Percentiles rank a stretch among this genome's conserved stretches.
Conservation (phyloP, 30 jellyfish, hydroid and myxozoan genomes). For the Hydra vulgaris region DNA sequence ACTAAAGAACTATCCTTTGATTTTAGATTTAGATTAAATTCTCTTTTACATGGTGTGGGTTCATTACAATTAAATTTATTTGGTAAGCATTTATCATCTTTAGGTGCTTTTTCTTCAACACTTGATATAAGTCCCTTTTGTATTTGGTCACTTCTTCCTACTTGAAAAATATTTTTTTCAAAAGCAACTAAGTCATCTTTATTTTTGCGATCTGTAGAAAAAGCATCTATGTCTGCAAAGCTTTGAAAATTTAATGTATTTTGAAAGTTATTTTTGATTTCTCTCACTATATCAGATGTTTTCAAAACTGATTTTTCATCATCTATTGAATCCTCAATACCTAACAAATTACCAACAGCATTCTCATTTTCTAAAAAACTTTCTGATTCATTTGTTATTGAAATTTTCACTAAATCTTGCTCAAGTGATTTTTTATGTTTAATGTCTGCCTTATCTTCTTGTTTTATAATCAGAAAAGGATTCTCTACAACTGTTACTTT, state of each 20-base stretch:
- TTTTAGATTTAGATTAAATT: too few relatives aligned
- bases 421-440: not conserved
- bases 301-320: not conserved
- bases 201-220: not conserved
- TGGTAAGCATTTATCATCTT: not conserved
- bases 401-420: too few relatives aligned
- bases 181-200: not conserved
- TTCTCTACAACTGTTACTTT: not conserved
- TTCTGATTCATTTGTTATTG: not conserved
- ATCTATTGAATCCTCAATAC: too few relatives aligned
- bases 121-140: not conserved
- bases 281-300: not conserved
- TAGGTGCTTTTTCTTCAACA: not conserved
- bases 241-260: not conserved
- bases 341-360: constrained; percentile 22
- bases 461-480: not conserved
- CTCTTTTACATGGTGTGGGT: too few relatives aligned
- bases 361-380: constrained; percentile 21
- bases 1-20: too few relatives aligned
- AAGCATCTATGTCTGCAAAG: not conserved
- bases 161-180: not conserved
- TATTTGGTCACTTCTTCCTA: not conserved
- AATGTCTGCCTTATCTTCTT: not conserved
- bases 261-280: not conserved
- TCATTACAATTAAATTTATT: too few relatives aligned